Percentiles rank a stretch among this genome's conserved stretches.
Conservation (phyloP, 2,113 vertebrate genomes). For the Oostethus manadensis region DNA sequence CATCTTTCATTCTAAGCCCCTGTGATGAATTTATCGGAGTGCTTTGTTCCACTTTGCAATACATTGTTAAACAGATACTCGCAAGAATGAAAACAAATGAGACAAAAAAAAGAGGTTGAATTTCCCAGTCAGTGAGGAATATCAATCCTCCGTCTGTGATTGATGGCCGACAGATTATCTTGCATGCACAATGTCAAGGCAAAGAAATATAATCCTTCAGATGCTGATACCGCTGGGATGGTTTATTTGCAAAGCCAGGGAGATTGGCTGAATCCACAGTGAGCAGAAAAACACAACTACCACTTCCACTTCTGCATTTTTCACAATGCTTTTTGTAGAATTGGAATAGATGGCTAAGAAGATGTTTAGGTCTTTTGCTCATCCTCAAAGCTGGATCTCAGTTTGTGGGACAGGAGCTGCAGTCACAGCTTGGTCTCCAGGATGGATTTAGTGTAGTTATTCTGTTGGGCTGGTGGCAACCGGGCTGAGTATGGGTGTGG, state of each 20-base stretch:
- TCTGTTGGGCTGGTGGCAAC: slow-evolving; percentile 68
- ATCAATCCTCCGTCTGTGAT: slow-evolving; percentile 22
- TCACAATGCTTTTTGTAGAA: slow-evolving; percentile 52
- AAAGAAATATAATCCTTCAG: slow-evolving; percentile 23
- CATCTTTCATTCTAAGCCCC: background rate
- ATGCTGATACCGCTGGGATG: slow-evolving; percentile 41
- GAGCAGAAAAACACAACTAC: slow-evolving; percentile 32
- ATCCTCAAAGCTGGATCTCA: slow-evolving; percentile 25
- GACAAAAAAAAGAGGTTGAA: slow-evolving; percentile 13
- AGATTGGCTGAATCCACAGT: slow-evolving; percentile 25
- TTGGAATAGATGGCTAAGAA: slow-evolving; percentile 38
- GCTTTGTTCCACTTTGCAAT: slow-evolving; percentile 11
- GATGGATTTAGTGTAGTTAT: slow-evolving; percentile 44
- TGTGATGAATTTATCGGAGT: slow-evolving; percentile 8
- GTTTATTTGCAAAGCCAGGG: slow-evolving; percentile 23
- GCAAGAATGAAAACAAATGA: slow-evolving; percentile 7
- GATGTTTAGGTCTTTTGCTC: slow-evolving; percentile 40
- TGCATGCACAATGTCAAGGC: slow-evolving; percentile 47
- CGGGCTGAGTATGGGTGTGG: slow-evolving; percentile 70
- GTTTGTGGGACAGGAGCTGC: slow-evolving; percentile 29
- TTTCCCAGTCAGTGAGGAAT: slow-evolving; percentile 18
- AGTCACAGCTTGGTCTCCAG: slow-evolving; percentile 29
- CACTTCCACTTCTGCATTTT: slow-evolving; percentile 26
- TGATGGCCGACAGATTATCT: slow-evolving; percentile 25
- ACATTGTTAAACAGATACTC: slow-evolving; percentile 6